Conservation (phyloP, 2,888 invertebrate genomes). For the Stenoptilia bipunctidactyla region DNA sequence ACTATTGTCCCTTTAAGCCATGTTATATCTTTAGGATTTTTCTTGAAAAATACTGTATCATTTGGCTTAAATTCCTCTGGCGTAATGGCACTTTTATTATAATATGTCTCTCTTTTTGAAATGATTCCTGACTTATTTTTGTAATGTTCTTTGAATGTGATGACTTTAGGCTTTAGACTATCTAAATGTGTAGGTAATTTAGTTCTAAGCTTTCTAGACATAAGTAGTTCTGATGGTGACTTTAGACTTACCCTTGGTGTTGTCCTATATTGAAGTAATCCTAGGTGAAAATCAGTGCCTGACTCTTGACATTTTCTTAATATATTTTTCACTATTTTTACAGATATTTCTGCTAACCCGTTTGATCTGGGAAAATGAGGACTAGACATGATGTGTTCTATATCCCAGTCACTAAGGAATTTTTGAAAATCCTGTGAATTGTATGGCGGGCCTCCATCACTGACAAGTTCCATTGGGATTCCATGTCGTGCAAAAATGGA, state of each 20-base stretch:
- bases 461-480: constrained; percentile 7
- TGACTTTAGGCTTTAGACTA: constrained; percentile 10
- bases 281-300: constrained; percentile 8
- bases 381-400: constrained; percentile 7
- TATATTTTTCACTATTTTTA: constrained; percentile 12
- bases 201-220: constrained; percentile 11
- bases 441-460: constrained; percentile 7
- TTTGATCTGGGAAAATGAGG: constrained; percentile 10
- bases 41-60: constrained; percentile 3
- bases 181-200: constrained; percentile 7
- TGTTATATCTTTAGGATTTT: constrained; percentile 5
- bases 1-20: constrained; percentile 1
- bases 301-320: constrained; percentile 12
- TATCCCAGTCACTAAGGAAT: constrained; percentile 7
- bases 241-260: constrained; percentile 8
- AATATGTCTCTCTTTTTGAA: neutral
- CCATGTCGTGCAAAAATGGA: constrained; percentile 10
- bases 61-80: neutral
- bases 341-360: constrained; percentile 9
- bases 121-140: neutral
- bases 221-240: constrained; percentile 10
- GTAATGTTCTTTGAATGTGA: constrained; percentile 5
- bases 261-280: constrained; percentile 10
- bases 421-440: constrained; percentile 6
- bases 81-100: neutral